A percentile compares a stretch with the other conserved stretches of the same genome.
These are phyloP conservation scores for Enteromius viviparus DNA, from an alignment of 2,797 vertebrate species.

Conservation along the genomic window DNA sequence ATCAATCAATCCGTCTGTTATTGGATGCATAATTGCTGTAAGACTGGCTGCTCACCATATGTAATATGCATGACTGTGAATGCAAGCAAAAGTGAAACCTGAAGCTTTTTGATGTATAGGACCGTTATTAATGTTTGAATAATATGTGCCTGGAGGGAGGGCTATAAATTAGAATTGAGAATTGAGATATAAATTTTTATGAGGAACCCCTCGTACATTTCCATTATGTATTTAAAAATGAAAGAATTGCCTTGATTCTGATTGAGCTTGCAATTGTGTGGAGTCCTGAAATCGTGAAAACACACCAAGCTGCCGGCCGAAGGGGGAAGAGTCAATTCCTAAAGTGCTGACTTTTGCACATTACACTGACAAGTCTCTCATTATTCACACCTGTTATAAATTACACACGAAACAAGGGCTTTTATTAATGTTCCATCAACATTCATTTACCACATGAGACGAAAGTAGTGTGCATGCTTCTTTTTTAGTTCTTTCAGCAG, in stretches of 20 bases:
- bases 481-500: not conserved
- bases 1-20: conserved; percentile 88
- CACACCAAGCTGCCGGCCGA: conserved; percentile 41
- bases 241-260: conserved; percentile 84
- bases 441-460: not conserved
- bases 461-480: not conserved
- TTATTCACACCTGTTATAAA: conserved; percentile 40
- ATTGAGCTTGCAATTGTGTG: conserved; percentile 71
- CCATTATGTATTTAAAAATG: conserved; percentile 95
- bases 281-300: conserved; percentile 63
- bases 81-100: conserved; percentile 80
- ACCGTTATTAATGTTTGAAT: conserved; percentile 99
- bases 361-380: conserved; percentile 29
- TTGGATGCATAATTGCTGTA: conserved; percentile 90
- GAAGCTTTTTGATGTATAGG: conserved; percentile 91
- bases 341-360: conserved; percentile 48
- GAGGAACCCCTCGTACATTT: conserved; percentile 92
- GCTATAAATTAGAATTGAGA: conserved; percentile 92
- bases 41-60: conserved; percentile 80
- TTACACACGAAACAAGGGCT: conserved; percentile 31
- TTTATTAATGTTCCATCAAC: conserved; percentile 24
- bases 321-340: conserved; percentile 52
- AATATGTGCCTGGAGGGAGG: conserved; percentile 94
- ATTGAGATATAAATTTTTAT: conserved; percentile 98
- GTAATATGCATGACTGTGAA: conserved; percentile 88